These are phyloP conservation scores for Drosophila guanche DNA, from an alignment of 1,140 invertebrate species.

Conservation along the genomic window DNA sequence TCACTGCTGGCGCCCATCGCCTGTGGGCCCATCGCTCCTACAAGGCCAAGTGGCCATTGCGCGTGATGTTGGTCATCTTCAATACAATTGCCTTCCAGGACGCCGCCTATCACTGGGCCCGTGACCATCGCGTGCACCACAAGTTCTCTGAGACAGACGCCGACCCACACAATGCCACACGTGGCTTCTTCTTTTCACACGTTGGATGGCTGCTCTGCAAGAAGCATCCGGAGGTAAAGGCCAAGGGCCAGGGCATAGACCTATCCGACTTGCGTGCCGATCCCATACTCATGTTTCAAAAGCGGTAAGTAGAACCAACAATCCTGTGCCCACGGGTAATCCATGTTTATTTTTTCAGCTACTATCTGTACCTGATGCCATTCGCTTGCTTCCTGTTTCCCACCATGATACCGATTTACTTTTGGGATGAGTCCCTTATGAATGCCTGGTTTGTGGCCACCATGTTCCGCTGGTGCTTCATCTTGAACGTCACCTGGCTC, in stretches of 20 bases:
- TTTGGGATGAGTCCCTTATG: constrained; percentile 92
- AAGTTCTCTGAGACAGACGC: constrained; percentile 98
- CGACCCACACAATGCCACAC: constrained; percentile 96
- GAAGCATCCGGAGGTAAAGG: constrained; percentile 95
- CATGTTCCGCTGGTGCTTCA: constrained; percentile 93
- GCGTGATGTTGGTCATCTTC: constrained; percentile 90
- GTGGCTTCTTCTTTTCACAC: constrained; percentile 98
- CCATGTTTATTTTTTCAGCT: constrained; percentile 85
- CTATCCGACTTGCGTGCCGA: constrained; percentile 95
- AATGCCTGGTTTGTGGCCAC: constrained; percentile 93
- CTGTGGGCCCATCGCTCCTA: constrained; percentile 97
- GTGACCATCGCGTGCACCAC: constrained; percentile 98
- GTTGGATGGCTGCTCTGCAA: constrained; percentile 96
- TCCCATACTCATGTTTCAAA: constrained; percentile 93
- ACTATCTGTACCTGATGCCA: constrained; percentile 92
- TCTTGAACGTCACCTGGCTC: constrained; percentile 96
- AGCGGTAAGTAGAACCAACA: constrained; percentile 86
- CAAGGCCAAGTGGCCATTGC: constrained; percentile 95
- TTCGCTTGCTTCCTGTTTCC: constrained; percentile 94
- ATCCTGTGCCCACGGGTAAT: neutral
- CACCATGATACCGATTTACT: constrained; percentile 91
- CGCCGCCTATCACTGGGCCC: constrained; percentile 95
- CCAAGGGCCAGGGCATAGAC: constrained; percentile 94
- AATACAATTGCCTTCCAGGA: constrained; percentile 96
- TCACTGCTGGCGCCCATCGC: constrained; percentile 97